Base-by-base conservation (phyloP, 2,888 invertebrate genomes). In the Pteria penguin region DNA sequence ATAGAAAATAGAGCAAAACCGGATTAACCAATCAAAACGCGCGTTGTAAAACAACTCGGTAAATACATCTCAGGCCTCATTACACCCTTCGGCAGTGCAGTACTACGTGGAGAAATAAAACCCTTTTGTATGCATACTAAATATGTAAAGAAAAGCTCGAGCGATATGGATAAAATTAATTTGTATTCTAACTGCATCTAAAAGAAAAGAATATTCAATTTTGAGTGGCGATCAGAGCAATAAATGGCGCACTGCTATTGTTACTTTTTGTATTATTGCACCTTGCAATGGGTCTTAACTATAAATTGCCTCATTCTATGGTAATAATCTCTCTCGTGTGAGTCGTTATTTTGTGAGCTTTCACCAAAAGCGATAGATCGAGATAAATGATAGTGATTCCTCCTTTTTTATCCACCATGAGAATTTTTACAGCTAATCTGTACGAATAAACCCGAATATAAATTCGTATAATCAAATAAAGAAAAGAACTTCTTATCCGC, bases 1-100 rank as follows among this genome's bases (percentile, higher is more conserved):
- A 85, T 86, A 83, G 82, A 81, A 85, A 83, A 82, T 81, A 81
- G 82, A 81, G 81, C 81, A 81, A 78, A 78, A 80, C 69, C 78
- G 76, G 63, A 61, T 70, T 83, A 79, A 75, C 87, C 87, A 89
- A 89, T 88, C 85, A 86, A 76, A 75, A 76, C 72, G 81, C 60
- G 73, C 79, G 68, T 80, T 76, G 70, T 66, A 78, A 77, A 81
- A 72, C 74, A 76, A 72, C 78, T 82, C 80, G 80, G 81, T 81
- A 78, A 72, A 31, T 62, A 57, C 66, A 63, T 65, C 55, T 32
- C 14, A 69, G 78, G 75, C 81, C 81, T 77, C 76, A 79, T 81
- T 79, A 81, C 81, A 77, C 75, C 79, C 75, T 77, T 66, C 57
- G 57, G 57, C 52, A 26, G 45, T 36, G 14, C 45, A 57, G 32